These are phyloP conservation scores for Hirudo medicinalis DNA, from an alignment of 1,140 invertebrate genomes.

Conservation along the genomic window DNA sequence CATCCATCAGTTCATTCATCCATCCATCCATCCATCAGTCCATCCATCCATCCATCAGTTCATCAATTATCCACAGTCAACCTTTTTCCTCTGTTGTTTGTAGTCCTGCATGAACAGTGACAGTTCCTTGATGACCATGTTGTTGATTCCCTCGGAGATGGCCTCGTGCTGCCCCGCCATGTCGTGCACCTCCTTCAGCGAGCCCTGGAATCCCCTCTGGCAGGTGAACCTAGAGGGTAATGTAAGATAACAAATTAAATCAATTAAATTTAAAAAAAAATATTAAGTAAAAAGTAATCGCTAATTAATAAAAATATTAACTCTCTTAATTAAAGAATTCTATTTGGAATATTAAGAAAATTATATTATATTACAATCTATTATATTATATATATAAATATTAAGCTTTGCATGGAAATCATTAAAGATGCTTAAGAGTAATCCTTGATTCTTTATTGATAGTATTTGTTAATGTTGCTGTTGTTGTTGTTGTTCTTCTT, in stretches of 20 bases:
- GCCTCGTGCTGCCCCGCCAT: constrained; percentile 92
- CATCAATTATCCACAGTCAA: constrained; percentile 30
- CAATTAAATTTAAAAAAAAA: too few relatives aligned
- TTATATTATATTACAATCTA: too few relatives aligned
- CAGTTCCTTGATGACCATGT: constrained; percentile 71
- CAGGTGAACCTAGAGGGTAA: constrained; percentile 68
- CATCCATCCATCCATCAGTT: not conserved
- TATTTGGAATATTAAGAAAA: too few relatives aligned
- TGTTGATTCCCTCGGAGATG: constrained; percentile 80
- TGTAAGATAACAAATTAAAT: too few relatives aligned
- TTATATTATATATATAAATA: too few relatives aligned
- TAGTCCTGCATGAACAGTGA: constrained; percentile 72
- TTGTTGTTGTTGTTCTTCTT: too few relatives aligned
- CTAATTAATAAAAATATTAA: too few relatives aligned
- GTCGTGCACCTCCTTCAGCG: constrained; percentile 85
- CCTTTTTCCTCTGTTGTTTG: constrained; percentile 78
- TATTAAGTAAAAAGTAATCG: too few relatives aligned
- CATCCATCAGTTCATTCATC: not conserved
- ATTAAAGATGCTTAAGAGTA: too few relatives aligned
- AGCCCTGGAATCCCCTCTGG: constrained; percentile 72
- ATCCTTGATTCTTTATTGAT: too few relatives aligned
- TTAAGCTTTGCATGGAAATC: not conserved
- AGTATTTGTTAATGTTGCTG: too few relatives aligned
- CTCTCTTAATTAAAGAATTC: too few relatives aligned
- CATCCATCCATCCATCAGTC: not conserved